Evolutionary conservation across 2,888 invertebrate genomes (phyloP), one percentile per base, ranked within the genome.

Genomic region (Encarsia formosa): DNA sequence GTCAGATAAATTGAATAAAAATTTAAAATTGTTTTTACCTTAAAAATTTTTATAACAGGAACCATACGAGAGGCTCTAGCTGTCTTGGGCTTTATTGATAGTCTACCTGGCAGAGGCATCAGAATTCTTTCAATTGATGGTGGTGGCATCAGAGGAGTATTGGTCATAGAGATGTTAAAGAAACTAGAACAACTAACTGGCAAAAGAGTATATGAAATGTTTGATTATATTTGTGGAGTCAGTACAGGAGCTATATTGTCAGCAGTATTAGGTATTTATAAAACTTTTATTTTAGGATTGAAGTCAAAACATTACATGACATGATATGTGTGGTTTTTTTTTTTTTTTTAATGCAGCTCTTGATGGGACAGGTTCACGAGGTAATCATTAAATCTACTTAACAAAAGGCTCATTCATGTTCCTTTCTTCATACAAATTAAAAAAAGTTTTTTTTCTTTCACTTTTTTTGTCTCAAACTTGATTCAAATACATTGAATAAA

Each of bases 111-210:
- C 1, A 78, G 79, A 23, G 93, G 94, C 1, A 85, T 93, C 40
- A 79, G 87, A 66, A 82, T 95, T 49, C 78, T 95, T 44, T 79
- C 90, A 1, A 87, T 95, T 63, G 94, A 95, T 76, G 95, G 95
- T 3, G 94, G 95, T 37, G 94, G 94, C 41, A 86, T 90, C 55
- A 81, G 92, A 55, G 93, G 93, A n/a, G 78, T 94, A 56, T 79
- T 92, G 57, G 88, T 91, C 4, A 81, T 95, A 56, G 88, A 91
- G 75, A 83, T 92, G 71, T 75, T 95, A 59, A 81, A 84, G 44
- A 84, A 85, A 62, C 73, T 95, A 32, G 92, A 95, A 75, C 77
- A 81, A 57, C 71, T 85, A 18, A 84, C 87, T 2, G 85, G 85
- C 0, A 78, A 78, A 58, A 77, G 73, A 53, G 81, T 91, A 11